Conservation (phyloP, 2,113 vertebrate species). For the Mustelus asterias region DNA sequence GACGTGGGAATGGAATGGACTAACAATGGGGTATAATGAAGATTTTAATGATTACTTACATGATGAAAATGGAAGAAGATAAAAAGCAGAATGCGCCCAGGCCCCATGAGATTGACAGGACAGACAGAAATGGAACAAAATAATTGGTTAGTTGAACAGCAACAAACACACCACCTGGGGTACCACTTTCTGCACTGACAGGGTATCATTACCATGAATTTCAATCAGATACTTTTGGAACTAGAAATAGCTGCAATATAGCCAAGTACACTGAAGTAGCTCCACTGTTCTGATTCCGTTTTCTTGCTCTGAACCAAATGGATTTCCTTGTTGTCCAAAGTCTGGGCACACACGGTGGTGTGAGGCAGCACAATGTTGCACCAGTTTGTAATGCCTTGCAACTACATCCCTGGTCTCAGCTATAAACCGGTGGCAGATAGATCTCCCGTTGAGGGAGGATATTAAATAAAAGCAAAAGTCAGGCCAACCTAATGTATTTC, state of each 20-base stretch:
- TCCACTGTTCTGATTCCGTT: background rate
- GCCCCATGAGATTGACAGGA: conserved; percentile 20
- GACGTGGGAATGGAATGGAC: background rate
- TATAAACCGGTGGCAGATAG: background rate
- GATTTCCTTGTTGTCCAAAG: background rate
- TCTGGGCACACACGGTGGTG: too few species aligned
- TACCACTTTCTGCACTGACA: conserved; percentile 30
- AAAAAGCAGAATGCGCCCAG: background rate
- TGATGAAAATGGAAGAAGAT: conserved; percentile 37
- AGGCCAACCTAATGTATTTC: background rate
- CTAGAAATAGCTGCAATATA: background rate
- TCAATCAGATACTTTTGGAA: background rate
- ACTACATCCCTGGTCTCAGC: background rate
- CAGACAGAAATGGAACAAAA: conserved; percentile 32
- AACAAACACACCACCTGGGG: background rate
- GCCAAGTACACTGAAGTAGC: background rate
- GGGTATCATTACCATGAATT: conserved; percentile 8
- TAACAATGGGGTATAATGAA: background rate
- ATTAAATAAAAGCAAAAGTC: background rate
- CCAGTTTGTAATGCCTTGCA: background rate
- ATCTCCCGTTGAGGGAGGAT: background rate
- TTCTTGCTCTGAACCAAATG: background rate
- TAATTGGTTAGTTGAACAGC: conserved; percentile 34
- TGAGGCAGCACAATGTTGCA: background rate
- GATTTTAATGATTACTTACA: conserved; percentile 31